Base-by-base conservation (phyloP, 2,888 invertebrate species). In the Leptura quadrifasciata region DNA sequence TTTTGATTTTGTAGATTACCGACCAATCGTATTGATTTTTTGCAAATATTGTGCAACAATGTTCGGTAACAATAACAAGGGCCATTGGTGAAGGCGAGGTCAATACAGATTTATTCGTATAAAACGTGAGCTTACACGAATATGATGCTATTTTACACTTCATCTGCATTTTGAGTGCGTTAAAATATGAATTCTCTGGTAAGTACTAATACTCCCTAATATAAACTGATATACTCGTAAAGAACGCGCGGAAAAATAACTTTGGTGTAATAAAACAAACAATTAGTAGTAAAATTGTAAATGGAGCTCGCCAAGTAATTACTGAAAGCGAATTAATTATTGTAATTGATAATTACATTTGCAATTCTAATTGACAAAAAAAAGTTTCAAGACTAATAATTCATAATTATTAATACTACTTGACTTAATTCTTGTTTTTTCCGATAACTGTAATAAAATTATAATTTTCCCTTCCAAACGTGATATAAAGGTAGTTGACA, bases 61-160 rank as follows among this genome's bases (percentile, higher is more conserved):
- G 47, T 69, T 69, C 69, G 18, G 55, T 27, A n/a, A 21, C 10
- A 55, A 31, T 31, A 67, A 39, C 69, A 52, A 75, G 72, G 76
- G 74, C 57, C 71, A 65, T 31, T 60, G 65, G 76, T 68, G 76
- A 71, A 68, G 67, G 76, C 79, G 79, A 79, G 79, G 79, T 77
- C 79, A 79, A 27, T 58, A 8, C 31, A 8, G 60, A 47, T 47
- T 61, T 71, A 47, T 79, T 74, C 73, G 67, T 61, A 76, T 76
- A 74, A 79, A 75, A 74, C 67, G 64, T 60, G 69, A 63, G 65
- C 54, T 65, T 61, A 64, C 39, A 69, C 61, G 72, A 74, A 72
- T 65, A 61, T 72, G 65, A 72, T 72, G 58, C 61, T 74, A 72
- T 74, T 74, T 68, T 54, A 35, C 61, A 35, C 57, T 47, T 74